Conservation (phyloP, 2,888 invertebrate genomes). For the Eulithis testata region DNA sequence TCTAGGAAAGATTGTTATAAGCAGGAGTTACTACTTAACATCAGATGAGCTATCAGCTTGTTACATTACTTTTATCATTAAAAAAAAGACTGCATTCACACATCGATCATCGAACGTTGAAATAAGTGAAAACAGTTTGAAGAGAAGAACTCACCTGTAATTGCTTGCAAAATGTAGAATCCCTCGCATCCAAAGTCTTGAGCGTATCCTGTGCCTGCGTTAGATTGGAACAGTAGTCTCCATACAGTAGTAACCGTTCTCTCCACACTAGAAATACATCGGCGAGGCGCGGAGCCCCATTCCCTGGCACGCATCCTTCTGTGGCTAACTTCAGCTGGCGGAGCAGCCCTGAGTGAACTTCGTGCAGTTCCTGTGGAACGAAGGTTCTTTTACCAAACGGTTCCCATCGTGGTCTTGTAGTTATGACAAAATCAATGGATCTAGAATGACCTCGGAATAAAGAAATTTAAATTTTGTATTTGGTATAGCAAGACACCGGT, state of each 20-base stretch:
- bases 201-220: constrained; percentile 94
- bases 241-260: constrained; percentile 96
- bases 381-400: background rate
- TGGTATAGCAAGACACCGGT: too few species aligned
- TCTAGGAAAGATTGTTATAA: too few species aligned
- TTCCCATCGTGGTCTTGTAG: background rate
- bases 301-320: constrained; percentile 83
- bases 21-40: too few species aligned
- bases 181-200: constrained; percentile 89
- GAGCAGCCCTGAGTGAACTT: constrained; percentile 94
- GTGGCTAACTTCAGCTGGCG: constrained; percentile 91
- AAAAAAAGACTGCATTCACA: too few species aligned
- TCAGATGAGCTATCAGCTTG: too few species aligned
- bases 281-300: constrained; percentile 84
- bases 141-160: constrained; percentile 83
- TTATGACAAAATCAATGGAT: too few species aligned
- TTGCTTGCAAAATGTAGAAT: constrained; percentile 86
- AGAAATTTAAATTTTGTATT: too few species aligned
- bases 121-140: too few species aligned
- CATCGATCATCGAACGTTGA: too few species aligned
- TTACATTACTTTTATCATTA: too few species aligned
- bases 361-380: constrained; percentile 88
- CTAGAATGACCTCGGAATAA: too few species aligned
- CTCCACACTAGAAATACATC: constrained; percentile 96
- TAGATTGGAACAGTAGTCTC: constrained; percentile 97